Base-by-base conservation (phyloP, 2,113 vertebrate genomes). In the Stegostoma tigrinum region DNA sequence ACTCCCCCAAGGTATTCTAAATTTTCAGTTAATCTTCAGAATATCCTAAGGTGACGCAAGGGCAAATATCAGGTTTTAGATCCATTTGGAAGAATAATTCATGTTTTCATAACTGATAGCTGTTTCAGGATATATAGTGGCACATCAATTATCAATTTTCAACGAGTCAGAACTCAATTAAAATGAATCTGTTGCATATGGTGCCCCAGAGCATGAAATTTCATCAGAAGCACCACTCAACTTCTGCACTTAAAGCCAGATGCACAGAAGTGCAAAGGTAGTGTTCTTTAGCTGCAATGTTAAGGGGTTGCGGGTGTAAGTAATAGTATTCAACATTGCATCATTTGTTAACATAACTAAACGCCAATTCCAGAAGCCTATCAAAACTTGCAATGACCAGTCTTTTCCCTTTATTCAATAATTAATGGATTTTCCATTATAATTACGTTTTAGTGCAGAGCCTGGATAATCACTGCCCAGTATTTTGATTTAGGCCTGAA, bases 1-100 rank as follows among this genome's bases (percentile, higher is more conserved):
- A 64, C 87, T 42, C 42, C 24, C 45, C 85, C 24, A 52, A 24
- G 24, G 17, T 34, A 64, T 64, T 64, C 34, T 5, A n/a, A 64
- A 14, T 90, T 90, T 90, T 64, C 55, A n/a, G 87, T n/a, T 64
- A 12, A n/a, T 90, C 87, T 90, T 61, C 52, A 89, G 61, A 89
- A 55, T 89, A 30, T 90, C 24, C 14, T 86, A 61, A 17, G 48
- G 27, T 55, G 12, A 27, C 7, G 61, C 34, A 90, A 85, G 34
- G 12, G 34, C 14, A 80, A 34, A 80, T 14, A 80, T 10, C 12
- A 80, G n/a, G 75, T 80, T 38, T 17, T 34, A 80, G 34, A 4
- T 80, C 34, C 34, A 80, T 34, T 10, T 80, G 34, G 2, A n/a
- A 15, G 75, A 34, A 80, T 80, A 80, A 80, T 34, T 34, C 2